Evolutionary conservation across 2,113 vertebrate species (phyloP), one percentile per base, ranked within the genome.

Genomic region (Sisor rabdophorus): DNA sequence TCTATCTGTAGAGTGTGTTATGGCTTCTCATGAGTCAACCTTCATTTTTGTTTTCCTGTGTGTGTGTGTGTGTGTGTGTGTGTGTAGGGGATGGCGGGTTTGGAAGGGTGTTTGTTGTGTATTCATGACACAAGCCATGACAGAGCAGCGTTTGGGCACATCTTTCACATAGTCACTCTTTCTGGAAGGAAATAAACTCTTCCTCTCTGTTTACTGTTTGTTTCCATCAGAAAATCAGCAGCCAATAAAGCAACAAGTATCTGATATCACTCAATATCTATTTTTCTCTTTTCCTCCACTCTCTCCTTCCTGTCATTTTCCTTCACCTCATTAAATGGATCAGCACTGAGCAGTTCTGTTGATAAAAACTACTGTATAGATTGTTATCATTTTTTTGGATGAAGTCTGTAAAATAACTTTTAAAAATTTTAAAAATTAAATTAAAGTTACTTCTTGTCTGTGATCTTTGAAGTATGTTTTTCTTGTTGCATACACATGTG

Each of bases 361-460:
- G 91, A 93, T 92, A 91, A 93, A 96, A 95, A 96, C 94, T 96
- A 97, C 94, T 96, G 96, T 98, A 97, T 94, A 98, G 93, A 96
- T 94, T 93, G 94, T 94, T 91, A 94, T 95, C 86, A 92, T 95
- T 94, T 95, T 94, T 94, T 92, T 44, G 10, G 91, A 92, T 94
- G 93, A 95, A 95, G 94, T 93, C 59, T 98, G 96, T 98, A 98
- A 96, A 96, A 90, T 89, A 96, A 95, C 93, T 95, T 98, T 99
- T 97, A 95, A 95, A 44, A 94, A 95, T 95, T 95, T 94, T 97
- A 94, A 93, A 95, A 98, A 96, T 98, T 98, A 96, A 98, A 98
- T 98, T 98, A 98, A 98, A 99, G 95, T 95, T 96, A 93, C 94
- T 95, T 96, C 95, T 94, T 96, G 95, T 97, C 95, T 96, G 95